phyloP scores from a whole-genome alignment of 2,888 invertebrate genomes.

The Sycophila texana region DNA sequence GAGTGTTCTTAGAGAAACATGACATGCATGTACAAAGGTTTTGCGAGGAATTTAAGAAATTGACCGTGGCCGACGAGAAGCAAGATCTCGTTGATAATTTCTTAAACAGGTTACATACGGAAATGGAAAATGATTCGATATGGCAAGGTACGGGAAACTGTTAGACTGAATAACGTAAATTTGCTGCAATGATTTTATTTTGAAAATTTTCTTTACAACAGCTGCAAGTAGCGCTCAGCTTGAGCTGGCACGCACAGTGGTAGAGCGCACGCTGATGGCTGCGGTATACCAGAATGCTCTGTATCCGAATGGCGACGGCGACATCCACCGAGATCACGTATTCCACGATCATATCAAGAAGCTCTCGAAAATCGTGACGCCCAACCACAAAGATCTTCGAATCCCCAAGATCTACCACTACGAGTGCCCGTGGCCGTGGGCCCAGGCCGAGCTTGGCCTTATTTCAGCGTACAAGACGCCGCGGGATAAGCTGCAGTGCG shows the following conservation, averaged over 20 bases:
- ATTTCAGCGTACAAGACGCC: constrained; percentile 95
- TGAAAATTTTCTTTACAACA: constrained; percentile 65
- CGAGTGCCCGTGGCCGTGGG: constrained; percentile 97
- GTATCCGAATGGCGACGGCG: constrained; percentile 98
- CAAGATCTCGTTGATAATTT: constrained; percentile 91
- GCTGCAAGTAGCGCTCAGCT: constrained; percentile 84
- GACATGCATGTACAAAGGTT: constrained; percentile 86
- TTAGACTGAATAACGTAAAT: background rate
- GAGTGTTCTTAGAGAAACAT: constrained; percentile 87
- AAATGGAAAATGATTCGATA: constrained; percentile 83
- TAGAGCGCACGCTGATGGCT: constrained; percentile 94
- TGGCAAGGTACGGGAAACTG: constrained; percentile 80
- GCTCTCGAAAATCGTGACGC: constrained; percentile 84
- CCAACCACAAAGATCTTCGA: constrained; percentile 87
- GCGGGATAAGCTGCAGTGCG: constrained; percentile 89
- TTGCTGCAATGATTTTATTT: too few species aligned
- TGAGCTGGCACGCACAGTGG: constrained; percentile 86
- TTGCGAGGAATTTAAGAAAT: constrained; percentile 86
- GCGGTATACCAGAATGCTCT: constrained; percentile 94
- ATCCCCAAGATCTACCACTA: constrained; percentile 90
- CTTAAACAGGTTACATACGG: constrained; percentile 82
- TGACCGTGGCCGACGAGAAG: constrained; percentile 92
- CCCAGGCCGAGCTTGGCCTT: constrained; percentile 91
- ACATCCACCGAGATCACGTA: constrained; percentile 92
- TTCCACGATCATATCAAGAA: constrained; percentile 92